Evolutionary conservation across 2,888 invertebrate genomes (phyloP), one percentile per base, ranked within the genome.

Genomic region (Frankliniella fusca): DNA sequence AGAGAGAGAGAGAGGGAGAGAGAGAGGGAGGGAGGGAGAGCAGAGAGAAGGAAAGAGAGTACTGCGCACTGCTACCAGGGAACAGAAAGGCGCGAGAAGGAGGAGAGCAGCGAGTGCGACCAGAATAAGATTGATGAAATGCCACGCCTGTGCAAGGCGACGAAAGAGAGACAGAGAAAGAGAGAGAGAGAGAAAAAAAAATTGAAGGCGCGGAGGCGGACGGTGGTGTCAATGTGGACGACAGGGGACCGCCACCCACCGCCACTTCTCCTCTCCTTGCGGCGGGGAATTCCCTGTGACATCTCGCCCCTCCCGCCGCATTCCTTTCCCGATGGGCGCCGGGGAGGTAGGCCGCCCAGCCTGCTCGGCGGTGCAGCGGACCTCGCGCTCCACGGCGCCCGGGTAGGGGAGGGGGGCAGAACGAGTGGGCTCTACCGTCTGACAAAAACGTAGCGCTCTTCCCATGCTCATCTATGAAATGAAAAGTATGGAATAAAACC

Each of bases 91-190:
- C 20, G 54, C 15, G 54, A 54, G 18, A 61, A 18, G 11, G 15
- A 61, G n/a, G 61, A 8, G 61, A 61, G 61, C 38, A 38, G 38
- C 54, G 54, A 23, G 23, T 23, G 70, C n/a, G 23, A 7, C 70
- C 70, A 70, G 23, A 70, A 23, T n/a, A 70, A 70, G 23, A 70
- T 70, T 61, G 61, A 61, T 61, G 61, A 61, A 61, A 61, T 61
- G 61, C 61, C n/a, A 15, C 20, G 61, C 38, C 61, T 61, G 61
- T 15, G 61, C 61, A 18, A 8, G 38, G 3, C 38, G 38, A 38
- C 3, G 38, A 61, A 61, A 61, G 61, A 54, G 54, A 18, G 18
- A 54, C 1, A 61, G n/a, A n/a, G n/a, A n/a, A n/a, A n/a, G n/a
- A n/a, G n/a, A n/a, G n/a, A n/a, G n/a, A n/a, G n/a, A n/a, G n/a